These are phyloP conservation scores for Apistogramma diplotaenia DNA, from an alignment of 2,113 vertebrate species.

Conservation along the genomic window DNA sequence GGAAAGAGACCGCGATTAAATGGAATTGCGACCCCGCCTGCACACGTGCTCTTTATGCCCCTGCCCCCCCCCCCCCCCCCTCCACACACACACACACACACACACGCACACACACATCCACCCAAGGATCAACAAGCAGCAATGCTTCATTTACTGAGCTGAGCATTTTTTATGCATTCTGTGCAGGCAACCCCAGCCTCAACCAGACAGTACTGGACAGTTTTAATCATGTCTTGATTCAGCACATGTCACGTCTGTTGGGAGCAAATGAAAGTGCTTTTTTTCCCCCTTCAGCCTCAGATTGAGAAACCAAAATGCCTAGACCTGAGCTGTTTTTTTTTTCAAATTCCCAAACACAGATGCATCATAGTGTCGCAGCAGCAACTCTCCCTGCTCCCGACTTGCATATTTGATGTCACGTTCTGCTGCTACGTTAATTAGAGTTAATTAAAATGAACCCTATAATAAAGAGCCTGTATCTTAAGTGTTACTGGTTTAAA, in stretches of 20 bases:
- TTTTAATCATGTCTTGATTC: not conserved
- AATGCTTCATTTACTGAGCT: constrained; percentile 26
- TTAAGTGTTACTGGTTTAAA: not conserved
- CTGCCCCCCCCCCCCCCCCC: no score
- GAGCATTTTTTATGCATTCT: not conserved
- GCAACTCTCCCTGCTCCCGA: not conserved
- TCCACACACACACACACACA: no score
- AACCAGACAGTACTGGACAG: not conserved
- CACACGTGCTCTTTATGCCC: no score
- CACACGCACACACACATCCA: no score
- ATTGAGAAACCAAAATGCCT: not conserved
- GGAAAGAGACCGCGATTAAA: no score
- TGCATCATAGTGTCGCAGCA: not conserved
- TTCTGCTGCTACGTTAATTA: not conserved
- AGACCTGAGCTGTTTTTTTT: not conserved
- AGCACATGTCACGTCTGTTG: not conserved
- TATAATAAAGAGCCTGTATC: not conserved
- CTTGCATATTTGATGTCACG: not conserved
- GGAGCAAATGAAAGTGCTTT: not conserved
- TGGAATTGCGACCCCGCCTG: no score
- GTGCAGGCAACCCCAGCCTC: not conserved
- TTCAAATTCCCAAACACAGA: not conserved
- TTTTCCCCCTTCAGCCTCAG: not conserved
- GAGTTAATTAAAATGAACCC: not conserved
- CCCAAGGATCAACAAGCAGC: constrained; percentile 37